phyloP scores from a whole-genome alignment of 2,113 vertebrate genomes.

The Arvicanthis niloticus region DNA sequence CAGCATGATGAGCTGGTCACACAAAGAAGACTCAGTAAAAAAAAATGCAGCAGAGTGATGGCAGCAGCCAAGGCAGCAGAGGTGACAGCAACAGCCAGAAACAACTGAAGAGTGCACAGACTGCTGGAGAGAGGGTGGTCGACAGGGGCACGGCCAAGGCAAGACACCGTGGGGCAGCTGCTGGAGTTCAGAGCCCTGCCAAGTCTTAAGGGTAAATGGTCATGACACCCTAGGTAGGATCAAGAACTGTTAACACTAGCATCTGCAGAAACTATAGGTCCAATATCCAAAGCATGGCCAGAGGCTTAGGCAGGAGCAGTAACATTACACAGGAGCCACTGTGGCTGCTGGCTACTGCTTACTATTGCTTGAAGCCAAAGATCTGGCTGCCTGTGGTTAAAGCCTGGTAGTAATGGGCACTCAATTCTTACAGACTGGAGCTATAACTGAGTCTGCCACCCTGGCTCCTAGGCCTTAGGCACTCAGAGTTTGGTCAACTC shows the following conservation, averaged over 20 bases:
- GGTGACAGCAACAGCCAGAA: not conserved
- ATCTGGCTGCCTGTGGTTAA: not conserved
- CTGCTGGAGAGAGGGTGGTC: not conserved
- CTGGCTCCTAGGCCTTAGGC: not conserved
- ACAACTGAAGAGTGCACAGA: not conserved
- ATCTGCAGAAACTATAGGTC: not conserved
- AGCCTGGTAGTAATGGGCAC: not conserved
- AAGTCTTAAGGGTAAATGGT: not conserved
- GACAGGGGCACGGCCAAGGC: too few species aligned
- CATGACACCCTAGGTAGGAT: not conserved
- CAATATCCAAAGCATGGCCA: not conserved
- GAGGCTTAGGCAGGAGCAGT: not conserved
- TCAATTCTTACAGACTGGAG: not conserved
- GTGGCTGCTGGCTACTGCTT: too few species aligned
- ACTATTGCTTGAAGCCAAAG: not conserved
- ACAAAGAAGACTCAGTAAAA: not conserved
- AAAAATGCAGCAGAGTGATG: not conserved
- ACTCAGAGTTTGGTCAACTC: not conserved
- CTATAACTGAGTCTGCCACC: not conserved
- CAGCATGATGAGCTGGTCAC: not conserved
- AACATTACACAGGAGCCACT: not conserved
- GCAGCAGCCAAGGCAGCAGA: not conserved
- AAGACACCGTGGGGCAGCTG: not conserved
- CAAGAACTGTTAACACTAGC: not conserved
- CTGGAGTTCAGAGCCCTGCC: not conserved